A percentile compares a stretch with the other conserved stretches of the same genome.
These are phyloP conservation scores for Gopherus flavomarginatus DNA, from an alignment of 2,113 vertebrate genomes.

Conservation along the genomic window DNA sequence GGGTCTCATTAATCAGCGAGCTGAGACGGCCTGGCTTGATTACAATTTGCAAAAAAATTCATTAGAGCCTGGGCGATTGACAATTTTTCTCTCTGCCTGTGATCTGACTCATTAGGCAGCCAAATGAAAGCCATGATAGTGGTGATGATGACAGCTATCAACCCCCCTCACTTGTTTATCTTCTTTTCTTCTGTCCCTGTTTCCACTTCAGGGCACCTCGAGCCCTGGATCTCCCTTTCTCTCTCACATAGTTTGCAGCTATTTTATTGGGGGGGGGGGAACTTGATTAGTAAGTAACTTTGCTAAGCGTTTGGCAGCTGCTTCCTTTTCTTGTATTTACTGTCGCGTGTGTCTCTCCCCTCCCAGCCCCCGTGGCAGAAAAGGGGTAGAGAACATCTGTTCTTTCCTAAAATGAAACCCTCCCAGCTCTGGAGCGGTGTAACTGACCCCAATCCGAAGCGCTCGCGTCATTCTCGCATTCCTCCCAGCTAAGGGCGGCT, in stretches of 20 bases:
- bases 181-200: conserved; percentile 78
- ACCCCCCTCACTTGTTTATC: conserved; percentile 85
- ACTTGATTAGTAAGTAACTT: not conserved
- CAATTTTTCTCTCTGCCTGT: conserved; percentile 89
- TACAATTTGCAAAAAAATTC: conserved; percentile 98
- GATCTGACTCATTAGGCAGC: conserved; percentile 90
- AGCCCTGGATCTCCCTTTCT: conserved; percentile 48
- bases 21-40: conserved; percentile 91
- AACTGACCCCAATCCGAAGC: not conserved
- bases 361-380: not conserved
- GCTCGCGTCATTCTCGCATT: not conserved
- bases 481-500: no score
- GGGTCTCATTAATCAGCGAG: conserved; percentile 95
- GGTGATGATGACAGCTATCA: conserved; percentile 86
- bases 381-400: conserved; percentile 1
- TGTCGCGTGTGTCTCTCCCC: not conserved
- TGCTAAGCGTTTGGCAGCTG: not conserved
- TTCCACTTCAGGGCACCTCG: conserved; percentile 30
- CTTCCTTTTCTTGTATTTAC: not conserved
- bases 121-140: conserved; percentile 87
- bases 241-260: not conserved
- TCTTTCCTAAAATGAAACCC: not conserved
- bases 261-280: not conserved
- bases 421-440: accelerated
- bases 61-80: conserved; percentile 92